Base-by-base conservation (phyloP, 2,113 vertebrate genomes). In the Antigone vipio region DNA sequence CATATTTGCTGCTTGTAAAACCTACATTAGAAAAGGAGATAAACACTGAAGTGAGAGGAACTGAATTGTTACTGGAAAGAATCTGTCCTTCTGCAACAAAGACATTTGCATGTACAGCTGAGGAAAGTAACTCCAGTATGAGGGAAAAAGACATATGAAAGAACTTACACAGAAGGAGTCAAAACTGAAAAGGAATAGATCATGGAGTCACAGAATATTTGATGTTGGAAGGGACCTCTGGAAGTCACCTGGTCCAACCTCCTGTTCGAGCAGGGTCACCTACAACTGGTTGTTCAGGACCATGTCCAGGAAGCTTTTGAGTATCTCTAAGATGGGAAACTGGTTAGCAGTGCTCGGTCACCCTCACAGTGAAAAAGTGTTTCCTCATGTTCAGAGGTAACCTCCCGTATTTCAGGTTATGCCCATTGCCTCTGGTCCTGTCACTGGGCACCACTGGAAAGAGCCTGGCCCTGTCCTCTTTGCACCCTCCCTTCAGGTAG, bases 281-380 rank as follows among this genome's bases (percentile, higher is more conserved):
- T 15, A 12, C 3, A 66, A 44, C n/a, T 15, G 17, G 8, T 6
- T 71, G 9, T 7, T 53, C 68, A 53, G 20, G 26, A 26, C 15
- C 18, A 17, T 0, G 2, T 34, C 19, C 38, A n/a, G 23, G 12
- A 0, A 1, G 14, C 7, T 59, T 24, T 44, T 15, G 6, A 60
- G 1, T 17, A 68, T 8, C 32, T 67, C 15, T 20, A 40, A 42
- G 13, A 9, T 17, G 15, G 21, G 5, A 59, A 7, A 29, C 29
- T 44, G 52, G 10, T 32, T 17, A 12, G 11, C 34, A 83, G 15
- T 8, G 8, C 35, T 35, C 2, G 0, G 3, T 47, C 26, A 76
- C 9, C 5, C 23, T 32, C 2, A 2, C 4, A n/a, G 5, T 13
- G 11, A 66, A 45, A 23, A 72, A 64, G 2, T 11, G 29, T 47